Percentiles rank a stretch among this genome's conserved stretches.
Evolutionary conservation across 2,888 invertebrate species (phyloP).

Genomic region (Shargacucullia verbasci): DNA sequence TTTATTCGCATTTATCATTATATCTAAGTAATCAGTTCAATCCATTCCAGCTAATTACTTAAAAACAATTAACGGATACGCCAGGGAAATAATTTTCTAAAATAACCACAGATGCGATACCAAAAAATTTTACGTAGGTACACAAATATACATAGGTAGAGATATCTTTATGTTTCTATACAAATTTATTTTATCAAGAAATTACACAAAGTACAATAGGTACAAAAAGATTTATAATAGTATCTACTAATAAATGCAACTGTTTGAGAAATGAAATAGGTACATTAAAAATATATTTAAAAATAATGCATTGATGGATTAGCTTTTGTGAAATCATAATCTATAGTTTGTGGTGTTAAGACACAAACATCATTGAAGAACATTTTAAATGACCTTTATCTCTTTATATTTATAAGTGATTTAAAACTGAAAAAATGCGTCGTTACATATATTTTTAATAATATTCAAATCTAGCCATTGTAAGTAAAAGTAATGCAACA

Average conservation of each 20-base stretch:
- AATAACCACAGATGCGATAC: not conserved
- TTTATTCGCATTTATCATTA: slow-evolving; percentile 12
- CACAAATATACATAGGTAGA: too few species aligned
- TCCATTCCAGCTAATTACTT: slow-evolving; percentile 19
- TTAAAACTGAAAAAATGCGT: too few species aligned
- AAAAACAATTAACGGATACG: slow-evolving; percentile 5
- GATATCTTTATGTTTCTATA: too few species aligned
- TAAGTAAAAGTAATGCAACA: too few species aligned
- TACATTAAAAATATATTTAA: not conserved
- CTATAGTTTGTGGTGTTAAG: not conserved
- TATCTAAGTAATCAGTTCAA: slow-evolving; percentile 36
- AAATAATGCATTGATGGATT: slow-evolving; percentile 2
- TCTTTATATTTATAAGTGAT: too few species aligned
- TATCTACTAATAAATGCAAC: slow-evolving; percentile 35
- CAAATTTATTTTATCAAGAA: not conserved
- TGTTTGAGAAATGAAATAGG: slow-evolving; percentile 11
- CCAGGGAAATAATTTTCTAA: slow-evolving; percentile 2
- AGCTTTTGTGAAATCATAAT: not conserved
- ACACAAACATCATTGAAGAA: too few species aligned
- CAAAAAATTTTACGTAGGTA: not conserved
- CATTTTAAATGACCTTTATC: too few species aligned
- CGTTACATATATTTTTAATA: too few species aligned
- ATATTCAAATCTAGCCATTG: too few species aligned
- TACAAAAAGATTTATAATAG: slow-evolving; percentile 9
- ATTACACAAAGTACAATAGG: not conserved